phyloP scores from a whole-genome alignment of 1,140 invertebrate species.

The Archivesica marissinica region DNA sequence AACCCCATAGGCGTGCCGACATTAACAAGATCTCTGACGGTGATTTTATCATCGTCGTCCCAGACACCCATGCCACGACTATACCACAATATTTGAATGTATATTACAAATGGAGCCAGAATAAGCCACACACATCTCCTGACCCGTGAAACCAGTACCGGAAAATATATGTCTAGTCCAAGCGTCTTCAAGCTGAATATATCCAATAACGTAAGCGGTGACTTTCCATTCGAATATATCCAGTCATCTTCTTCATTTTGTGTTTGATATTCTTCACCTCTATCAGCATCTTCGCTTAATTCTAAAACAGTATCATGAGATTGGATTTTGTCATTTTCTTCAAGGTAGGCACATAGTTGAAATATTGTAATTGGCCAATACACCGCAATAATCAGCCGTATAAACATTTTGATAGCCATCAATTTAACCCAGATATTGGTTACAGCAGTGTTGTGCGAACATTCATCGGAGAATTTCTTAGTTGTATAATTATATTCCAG shows the following conservation, averaged over 20 bases:
- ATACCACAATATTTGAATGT: background rate
- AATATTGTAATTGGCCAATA: background rate
- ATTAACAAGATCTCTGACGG: constrained; percentile 17
- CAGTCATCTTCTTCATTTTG: background rate
- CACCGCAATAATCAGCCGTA: background rate
- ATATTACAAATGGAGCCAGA: background rate
- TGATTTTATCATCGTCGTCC: background rate
- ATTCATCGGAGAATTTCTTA: background rate
- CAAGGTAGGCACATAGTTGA: background rate
- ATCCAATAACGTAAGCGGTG: background rate
- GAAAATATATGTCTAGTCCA: background rate
- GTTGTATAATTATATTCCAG: background rate
- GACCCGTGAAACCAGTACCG: background rate
- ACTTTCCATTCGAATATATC: background rate
- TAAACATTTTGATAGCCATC: background rate
- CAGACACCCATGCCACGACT: background rate
- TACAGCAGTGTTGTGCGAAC: background rate
- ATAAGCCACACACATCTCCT: background rate
- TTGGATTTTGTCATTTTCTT: background rate
- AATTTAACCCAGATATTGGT: no score
- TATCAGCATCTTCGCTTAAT: no score
- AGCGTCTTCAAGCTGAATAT: background rate
- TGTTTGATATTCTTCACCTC: no score
- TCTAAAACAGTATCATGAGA: background rate
- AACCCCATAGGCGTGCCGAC: constrained; percentile 21